Percentiles rank a stretch among this genome's conserved stretches.
These are phyloP conservation scores for Sardina pilchardus DNA, from an alignment of 2,113 vertebrate species.

Conservation along the genomic window DNA sequence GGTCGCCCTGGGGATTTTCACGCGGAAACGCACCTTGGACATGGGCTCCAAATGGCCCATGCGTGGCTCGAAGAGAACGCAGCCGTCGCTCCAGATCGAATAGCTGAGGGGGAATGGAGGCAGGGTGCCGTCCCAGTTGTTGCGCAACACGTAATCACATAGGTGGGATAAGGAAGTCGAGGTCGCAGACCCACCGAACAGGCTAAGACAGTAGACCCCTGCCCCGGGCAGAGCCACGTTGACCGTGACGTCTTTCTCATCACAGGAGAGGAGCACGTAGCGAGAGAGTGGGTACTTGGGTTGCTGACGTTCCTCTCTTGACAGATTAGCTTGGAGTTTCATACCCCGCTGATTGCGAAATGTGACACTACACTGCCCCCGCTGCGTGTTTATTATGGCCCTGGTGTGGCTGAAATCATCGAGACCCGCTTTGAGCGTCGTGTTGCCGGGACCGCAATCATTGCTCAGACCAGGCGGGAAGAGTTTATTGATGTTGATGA, in stretches of 20 bases:
- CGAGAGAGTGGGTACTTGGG: not conserved
- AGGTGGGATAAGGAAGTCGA: not conserved
- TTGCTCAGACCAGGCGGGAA: slow-evolving; percentile 57
- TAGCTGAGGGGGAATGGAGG: not conserved
- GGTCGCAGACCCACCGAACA: not conserved
- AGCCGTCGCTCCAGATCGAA: slow-evolving; percentile 51
- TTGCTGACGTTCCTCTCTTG: not conserved
- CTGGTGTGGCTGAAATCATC: slow-evolving; percentile 54
- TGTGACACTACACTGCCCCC: not conserved
- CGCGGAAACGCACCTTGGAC: slow-evolving; percentile 70
- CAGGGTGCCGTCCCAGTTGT: not conserved
- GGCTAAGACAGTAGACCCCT: not conserved
- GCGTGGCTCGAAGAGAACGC: slow-evolving; percentile 72
- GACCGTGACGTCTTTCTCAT: not conserved
- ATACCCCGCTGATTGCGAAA: not conserved
- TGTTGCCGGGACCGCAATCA: slow-evolving; percentile 56
- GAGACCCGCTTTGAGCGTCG: slow-evolving; percentile 46
- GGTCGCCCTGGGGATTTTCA: slow-evolving; percentile 68
- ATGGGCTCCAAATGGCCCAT: slow-evolving; percentile 65
- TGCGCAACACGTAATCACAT: not conserved
- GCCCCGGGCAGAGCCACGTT: not conserved
- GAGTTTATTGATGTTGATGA: slow-evolving; percentile 56
- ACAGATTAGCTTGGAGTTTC: not conserved
- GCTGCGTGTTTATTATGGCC: not conserved
- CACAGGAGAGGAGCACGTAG: not conserved